Base-by-base conservation (phyloP, 53 echinoderm and acorn worm species). In the Arbacia lixula region DNA sequence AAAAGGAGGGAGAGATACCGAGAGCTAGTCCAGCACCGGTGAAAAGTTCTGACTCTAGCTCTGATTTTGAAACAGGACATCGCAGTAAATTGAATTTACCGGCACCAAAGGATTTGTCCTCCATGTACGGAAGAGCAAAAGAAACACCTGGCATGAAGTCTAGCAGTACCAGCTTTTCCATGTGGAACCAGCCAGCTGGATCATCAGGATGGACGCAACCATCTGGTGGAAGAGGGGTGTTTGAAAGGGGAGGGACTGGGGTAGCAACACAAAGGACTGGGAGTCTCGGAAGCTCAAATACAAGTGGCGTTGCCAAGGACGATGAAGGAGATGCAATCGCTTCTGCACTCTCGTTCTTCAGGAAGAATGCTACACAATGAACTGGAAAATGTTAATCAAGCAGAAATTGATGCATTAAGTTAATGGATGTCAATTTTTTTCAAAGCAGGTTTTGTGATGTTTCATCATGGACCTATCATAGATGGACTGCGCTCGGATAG, bases 311-410 rank as follows among this genome's bases (percentile, higher is more conserved):
- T n/a, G n/a, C n/a, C n/a, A n/a, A n/a, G 2, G 26, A 60, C 4
- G 60, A 74, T 34, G 22, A 53, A 53, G 80, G 62, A 19, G 85
- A 85, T 11, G 56, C 80, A 8, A 91, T 91, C 36, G 60, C 87
- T 25, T 78, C 87, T 4, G 85, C 64, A 0, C 54, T 91, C 56
- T 87, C 91, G 20, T 91, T 80, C 79, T 88, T 91, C 54, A 78
- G 91, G 28, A 66, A 71, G 28, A 87, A 78, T 30, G 58, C 58
- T n/a, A 75, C 73, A 27, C 84, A 87, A 21, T 89, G 34, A 79
- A 46, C 2, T 28, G 6, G 60, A 21, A 3, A 10, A n/a, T n/a
- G n/a, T n/a, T n/a, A n/a, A 31, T 27, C 0, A 21, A 51, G 19
- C n/a, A n/a, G n/a, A n/a, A n/a, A n/a, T n/a, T n/a, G n/a, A n/a